Percentiles rank a stretch among this genome's conserved stretches.
phyloP scores from a whole-genome alignment of 1,140 invertebrate species.

The Colletes latitarsis region DNA sequence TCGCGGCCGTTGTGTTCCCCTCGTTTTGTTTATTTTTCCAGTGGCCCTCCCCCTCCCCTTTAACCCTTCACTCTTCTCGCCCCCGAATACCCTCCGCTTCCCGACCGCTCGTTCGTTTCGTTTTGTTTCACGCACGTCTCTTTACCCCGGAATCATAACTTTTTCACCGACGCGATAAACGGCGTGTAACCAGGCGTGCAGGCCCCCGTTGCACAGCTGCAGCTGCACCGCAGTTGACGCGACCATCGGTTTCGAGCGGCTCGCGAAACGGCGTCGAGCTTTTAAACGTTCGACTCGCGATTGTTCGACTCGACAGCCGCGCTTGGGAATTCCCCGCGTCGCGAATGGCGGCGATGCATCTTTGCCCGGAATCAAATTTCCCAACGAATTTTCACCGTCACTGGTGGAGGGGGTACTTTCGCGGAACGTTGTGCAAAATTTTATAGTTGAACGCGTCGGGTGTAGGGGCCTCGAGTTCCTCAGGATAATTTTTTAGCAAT shows the following conservation, averaged over 20 bases:
- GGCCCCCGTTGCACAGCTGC: neutral
- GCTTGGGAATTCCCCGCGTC: neutral
- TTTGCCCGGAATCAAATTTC: neutral
- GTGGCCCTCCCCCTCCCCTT: neutral
- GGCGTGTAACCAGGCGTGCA: constrained; percentile 49
- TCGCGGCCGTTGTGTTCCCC: neutral
- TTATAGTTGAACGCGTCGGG: no score
- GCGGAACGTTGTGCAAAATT: no score
- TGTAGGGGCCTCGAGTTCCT: no score
- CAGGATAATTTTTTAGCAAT: no score
- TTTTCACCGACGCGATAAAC: constrained; percentile 51
- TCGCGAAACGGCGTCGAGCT: neutral
- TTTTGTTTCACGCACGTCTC: constrained; percentile 37
- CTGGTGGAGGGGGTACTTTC: no score
- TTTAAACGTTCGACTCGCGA: neutral
- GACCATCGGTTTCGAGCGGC: constrained; percentile 5
- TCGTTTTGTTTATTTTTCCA: neutral
- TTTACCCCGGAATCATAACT: constrained; percentile 54
- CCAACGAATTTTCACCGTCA: neutral
- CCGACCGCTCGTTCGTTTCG: neutral
- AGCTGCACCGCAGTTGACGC: constrained; percentile 37
- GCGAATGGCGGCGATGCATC: neutral
- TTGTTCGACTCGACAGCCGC: neutral
- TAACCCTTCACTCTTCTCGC: no score
- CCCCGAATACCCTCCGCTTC: no score